Evolutionary conservation across 1,140 invertebrate genomes (phyloP).

Genomic region (Hycleus cichorii): DNA sequence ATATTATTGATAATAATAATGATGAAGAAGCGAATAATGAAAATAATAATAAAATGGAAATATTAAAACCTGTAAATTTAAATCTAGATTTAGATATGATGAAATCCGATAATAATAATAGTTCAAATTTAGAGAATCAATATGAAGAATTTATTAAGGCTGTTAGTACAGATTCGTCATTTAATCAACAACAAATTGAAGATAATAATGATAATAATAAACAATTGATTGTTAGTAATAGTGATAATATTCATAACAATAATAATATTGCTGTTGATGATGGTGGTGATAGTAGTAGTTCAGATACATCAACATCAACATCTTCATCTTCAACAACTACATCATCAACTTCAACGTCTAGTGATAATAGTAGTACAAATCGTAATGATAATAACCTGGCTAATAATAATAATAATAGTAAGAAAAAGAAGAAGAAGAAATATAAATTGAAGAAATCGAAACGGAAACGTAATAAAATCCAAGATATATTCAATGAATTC

Average conservation of each 20-base stretch:
- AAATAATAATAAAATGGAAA: conserved; percentile 7
- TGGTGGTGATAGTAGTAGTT: conserved; percentile 7
- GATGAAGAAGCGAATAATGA: background rate
- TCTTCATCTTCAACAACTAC: conserved; percentile 5
- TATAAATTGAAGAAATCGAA: conserved; percentile 12
- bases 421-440: conserved; percentile 12
- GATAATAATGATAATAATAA: background rate
- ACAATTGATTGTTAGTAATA: background rate
- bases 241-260: no score
- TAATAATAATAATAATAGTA: background rate
- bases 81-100: background rate
- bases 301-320: conserved; percentile 1
- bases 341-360: conserved; percentile 2
- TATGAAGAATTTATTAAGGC: conserved; percentile 38
- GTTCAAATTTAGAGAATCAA: conserved; percentile 30
- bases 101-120: conserved; percentile 9
- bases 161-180: conserved; percentile 18
- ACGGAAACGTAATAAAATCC: conserved; percentile 1
- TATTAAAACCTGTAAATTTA: conserved; percentile 8
- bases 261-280: no score
- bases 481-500: conserved; percentile 8
- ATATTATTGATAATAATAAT: background rate
- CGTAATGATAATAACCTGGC: conserved; percentile 10
- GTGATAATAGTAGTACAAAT: conserved; percentile 11
- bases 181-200: conserved; percentile 6